Conservation (phyloP, 2,113 vertebrate species). For the Dipodomys merriami region DNA sequence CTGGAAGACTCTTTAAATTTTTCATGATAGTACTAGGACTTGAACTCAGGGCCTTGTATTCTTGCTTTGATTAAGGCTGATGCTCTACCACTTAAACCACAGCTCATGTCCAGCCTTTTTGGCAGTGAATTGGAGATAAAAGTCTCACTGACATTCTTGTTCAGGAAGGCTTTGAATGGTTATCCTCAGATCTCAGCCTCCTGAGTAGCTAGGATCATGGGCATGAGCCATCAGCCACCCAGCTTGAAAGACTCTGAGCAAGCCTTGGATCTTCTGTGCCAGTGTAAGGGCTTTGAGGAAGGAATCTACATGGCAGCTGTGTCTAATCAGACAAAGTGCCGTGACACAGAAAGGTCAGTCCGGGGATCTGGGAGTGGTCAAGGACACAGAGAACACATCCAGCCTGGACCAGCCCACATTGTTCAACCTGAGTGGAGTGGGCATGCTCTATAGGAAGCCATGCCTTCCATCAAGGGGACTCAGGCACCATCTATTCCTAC, state of each 20-base stretch:
- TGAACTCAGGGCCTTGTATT: no score
- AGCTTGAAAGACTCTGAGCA: not conserved
- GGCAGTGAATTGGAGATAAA: no score
- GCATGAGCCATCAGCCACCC: no score
- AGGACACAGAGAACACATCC: constrained; percentile 62
- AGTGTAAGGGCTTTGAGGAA: constrained; percentile 15
- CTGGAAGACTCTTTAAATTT: not conserved
- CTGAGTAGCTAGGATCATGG: no score
- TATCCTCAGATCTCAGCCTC: no score
- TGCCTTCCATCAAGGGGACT: constrained; percentile 57
- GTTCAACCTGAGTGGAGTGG: constrained; percentile 62
- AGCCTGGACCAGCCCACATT: constrained; percentile 73
- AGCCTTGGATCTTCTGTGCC: constrained; percentile 18
- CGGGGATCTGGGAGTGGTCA: constrained; percentile 41
- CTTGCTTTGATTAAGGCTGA: no score
- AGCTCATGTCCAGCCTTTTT: no score
- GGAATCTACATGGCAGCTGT: constrained; percentile 42
- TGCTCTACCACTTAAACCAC: no score
- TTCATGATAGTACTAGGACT: no score
- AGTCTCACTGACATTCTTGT: no score
- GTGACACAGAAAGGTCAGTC: constrained; percentile 74
- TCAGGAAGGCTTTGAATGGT: no score
- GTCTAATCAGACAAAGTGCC: constrained; percentile 59
- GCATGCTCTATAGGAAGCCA: constrained; percentile 63
- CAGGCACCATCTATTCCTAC: constrained; percentile 55